These are phyloP conservation scores for Andrena fulva DNA, from an alignment of 2,888 invertebrate species.

Conservation along the genomic window DNA sequence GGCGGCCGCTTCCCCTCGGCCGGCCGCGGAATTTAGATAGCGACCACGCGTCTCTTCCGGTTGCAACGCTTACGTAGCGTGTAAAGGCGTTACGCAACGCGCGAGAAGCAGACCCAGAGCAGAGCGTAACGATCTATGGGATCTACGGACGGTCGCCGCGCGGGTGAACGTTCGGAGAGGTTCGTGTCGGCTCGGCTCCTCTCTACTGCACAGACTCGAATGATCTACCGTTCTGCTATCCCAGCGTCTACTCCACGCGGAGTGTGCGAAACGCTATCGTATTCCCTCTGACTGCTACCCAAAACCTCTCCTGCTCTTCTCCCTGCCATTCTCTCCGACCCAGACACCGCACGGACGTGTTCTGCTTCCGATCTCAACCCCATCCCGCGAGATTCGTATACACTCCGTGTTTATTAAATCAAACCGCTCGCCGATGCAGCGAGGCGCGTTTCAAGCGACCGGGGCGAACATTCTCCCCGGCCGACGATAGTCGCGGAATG, in stretches of 20 bases:
- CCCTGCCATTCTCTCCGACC: no score
- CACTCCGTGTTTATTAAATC: not conserved
- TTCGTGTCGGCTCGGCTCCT: constrained; percentile 49
- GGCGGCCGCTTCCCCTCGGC: constrained; percentile 30
- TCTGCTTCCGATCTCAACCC: not conserved
- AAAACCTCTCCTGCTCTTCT: not conserved
- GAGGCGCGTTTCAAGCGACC: not conserved
- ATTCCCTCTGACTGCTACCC: not conserved
- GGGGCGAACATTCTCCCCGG: not conserved
- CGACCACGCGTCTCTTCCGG: constrained; percentile 58
- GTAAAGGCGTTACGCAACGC: constrained; percentile 67
- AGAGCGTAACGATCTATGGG: constrained; percentile 57
- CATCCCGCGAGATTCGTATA: not conserved
- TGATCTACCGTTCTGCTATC: constrained; percentile 27
- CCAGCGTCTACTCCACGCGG: no score
- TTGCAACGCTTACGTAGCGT: constrained; percentile 63
- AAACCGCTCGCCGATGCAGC: not conserved
- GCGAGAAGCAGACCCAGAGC: constrained; percentile 47
- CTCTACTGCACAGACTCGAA: constrained; percentile 26
- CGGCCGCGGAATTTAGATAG: constrained; percentile 66
- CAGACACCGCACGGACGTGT: not conserved
- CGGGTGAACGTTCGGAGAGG: constrained; percentile 67
- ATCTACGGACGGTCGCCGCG: constrained; percentile 52
- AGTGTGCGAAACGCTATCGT: not conserved
- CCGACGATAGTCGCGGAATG: not conserved